Base-by-base conservation (phyloP, 2,113 vertebrate species). In the Sorex fumeus region DNA sequence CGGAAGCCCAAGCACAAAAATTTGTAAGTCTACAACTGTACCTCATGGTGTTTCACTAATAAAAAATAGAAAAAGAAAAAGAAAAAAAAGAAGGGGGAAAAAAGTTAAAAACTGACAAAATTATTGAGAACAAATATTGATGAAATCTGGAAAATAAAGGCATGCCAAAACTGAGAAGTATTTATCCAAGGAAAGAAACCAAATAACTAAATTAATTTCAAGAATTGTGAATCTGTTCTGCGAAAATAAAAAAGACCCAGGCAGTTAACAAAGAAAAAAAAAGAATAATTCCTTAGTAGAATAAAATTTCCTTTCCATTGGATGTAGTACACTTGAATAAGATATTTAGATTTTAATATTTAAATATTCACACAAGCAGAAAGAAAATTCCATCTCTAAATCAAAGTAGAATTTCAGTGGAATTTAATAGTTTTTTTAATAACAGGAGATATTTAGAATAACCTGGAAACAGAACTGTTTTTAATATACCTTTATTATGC, bases 251-350 rank as follows among this genome's bases (percentile, higher is more conserved):
- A 47, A 47, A 47, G 45, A 11, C 11, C 45, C 11, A 6, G 11
- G 45, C 45, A 47, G 45, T 11, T 47, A 47, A 47, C 11, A 47
- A 47, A 47, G 45, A 47, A n/a, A n/a, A n/a, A n/a, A n/a, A n/a
- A 82, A 81, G 57, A 88, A 86, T 0, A 79, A 84, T 62, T 79
- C 2, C 50, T 70, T 71, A 86, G 64, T 50, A 84, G 30, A 92
- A 45, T 71, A 18, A 82, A 28, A 76, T 2, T 27, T 78, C 25
- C 57, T 78, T 74, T 92, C 34, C 77, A 10, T 34, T 32, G 23
- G 12, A 93, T 86, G 27, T 87, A 27, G 91, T 89, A 70, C 40
- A 80, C 50, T 43, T 43, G 3, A 90, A 69, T 86, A 76, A 87
- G 91, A 72, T 64, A 53, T 30, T 72, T 82, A 84, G 77, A 32